Conservation (phyloP, 1,140 invertebrate genomes). For the Drosophila auraria region DNA sequence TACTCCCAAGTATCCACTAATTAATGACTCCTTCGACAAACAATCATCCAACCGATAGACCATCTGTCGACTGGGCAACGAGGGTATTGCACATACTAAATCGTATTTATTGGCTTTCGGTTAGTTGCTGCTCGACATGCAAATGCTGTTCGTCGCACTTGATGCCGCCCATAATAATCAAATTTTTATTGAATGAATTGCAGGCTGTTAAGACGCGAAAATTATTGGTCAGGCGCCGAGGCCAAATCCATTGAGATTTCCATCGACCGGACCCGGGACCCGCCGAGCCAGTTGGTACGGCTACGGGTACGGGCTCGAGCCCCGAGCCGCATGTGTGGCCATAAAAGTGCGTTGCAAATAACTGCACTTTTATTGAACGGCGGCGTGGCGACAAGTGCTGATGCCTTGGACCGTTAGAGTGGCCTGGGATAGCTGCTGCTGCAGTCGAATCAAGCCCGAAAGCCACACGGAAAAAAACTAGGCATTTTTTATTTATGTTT, state of each 20-base stretch:
- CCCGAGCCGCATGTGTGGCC: conserved; percentile 59
- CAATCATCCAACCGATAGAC: conserved; percentile 6
- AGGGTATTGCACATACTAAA: conserved; percentile 29
- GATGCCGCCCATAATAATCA: conserved; percentile 77
- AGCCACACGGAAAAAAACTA: not conserved
- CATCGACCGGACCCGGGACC: conserved; percentile 20
- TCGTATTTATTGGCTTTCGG: conserved; percentile 35
- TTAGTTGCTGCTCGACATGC: conserved; percentile 38
- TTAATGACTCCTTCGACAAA: too few relatives aligned
- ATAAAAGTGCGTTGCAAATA: conserved; percentile 81
- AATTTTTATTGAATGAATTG: conserved; percentile 82
- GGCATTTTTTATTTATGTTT: not conserved
- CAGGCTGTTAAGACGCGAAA: conserved; percentile 58
- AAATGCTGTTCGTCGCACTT: conserved; percentile 51
- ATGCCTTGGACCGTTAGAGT: conserved; percentile 56
- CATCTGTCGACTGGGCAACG: not conserved
- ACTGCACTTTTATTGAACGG: conserved; percentile 71
- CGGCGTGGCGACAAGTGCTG: conserved; percentile 30
- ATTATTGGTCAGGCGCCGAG: conserved; percentile 61
- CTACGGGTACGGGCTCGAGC: conserved; percentile 8
- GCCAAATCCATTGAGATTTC: conserved; percentile 68
- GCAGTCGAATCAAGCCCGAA: conserved; percentile 7
- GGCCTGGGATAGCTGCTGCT: conserved; percentile 26
- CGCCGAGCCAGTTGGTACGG: conserved; percentile 27
- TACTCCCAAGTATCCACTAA: not conserved